Evolutionary conservation across 2,797 vertebrate genomes (phyloP).

Genomic region (Paratrypauchen microcephalus): DNA sequence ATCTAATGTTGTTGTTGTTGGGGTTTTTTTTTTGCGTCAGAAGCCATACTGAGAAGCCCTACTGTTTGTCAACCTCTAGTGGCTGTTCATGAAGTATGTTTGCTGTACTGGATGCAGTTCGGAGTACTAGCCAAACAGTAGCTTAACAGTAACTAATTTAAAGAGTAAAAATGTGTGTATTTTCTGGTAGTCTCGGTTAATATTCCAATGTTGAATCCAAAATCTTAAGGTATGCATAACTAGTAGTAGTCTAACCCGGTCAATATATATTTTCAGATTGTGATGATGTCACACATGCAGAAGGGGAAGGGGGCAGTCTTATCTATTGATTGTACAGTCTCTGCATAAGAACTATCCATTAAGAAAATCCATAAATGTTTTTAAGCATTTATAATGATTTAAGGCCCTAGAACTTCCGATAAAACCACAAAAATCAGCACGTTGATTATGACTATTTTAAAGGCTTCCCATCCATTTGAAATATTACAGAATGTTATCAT

Average conservation of each 20-base stretch:
- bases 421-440: not conserved
- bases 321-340: not conserved
- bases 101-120: not conserved
- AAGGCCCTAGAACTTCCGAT: not conserved
- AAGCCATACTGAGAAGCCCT: constrained; percentile 1
- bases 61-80: constrained; percentile 45
- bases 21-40: not conserved
- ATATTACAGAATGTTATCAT: not conserved
- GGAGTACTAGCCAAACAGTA: not conserved
- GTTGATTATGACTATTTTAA: not conserved
- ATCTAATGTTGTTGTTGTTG: not conserved
- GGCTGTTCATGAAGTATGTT: constrained; percentile 14
- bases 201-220: not conserved
- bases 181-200: not conserved
- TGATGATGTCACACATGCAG: not conserved
- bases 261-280: not conserved
- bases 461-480: not conserved
- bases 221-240: not conserved
- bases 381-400: not conserved
- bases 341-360: not conserved
- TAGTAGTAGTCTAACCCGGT: not conserved
- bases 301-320: not conserved
- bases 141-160: not conserved
- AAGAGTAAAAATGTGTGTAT: not conserved
- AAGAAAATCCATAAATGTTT: not conserved